phyloP scores from a whole-genome alignment of 2,113 vertebrate species.

The Athene cunicularia region DNA sequence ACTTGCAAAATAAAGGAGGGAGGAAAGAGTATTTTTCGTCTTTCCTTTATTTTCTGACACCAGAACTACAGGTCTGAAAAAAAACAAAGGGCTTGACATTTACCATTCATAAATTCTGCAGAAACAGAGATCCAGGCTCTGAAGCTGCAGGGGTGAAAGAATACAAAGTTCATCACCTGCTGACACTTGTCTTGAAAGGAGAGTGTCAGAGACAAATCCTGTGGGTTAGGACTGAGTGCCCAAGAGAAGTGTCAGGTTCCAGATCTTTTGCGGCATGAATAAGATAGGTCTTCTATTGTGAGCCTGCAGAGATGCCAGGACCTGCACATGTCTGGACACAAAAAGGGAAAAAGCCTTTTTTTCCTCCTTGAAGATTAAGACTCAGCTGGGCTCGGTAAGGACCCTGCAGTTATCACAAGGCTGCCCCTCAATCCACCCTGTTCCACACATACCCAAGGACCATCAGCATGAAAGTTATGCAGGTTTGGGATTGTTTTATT shows the following conservation, averaged over 20 bases:
- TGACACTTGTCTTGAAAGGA: constrained; percentile 36
- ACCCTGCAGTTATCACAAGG: background rate
- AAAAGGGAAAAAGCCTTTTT: constrained; percentile 12
- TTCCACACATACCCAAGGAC: background rate
- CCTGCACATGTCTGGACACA: constrained; percentile 23
- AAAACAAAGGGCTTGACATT: constrained; percentile 71
- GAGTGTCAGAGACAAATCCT: constrained; percentile 35
- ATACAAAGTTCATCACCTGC: constrained; percentile 65
- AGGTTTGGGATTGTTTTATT: background rate
- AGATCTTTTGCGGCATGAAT: constrained; percentile 48
- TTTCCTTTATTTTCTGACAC: constrained; percentile 48
- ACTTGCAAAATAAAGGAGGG: constrained; percentile 46
- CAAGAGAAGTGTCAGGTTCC: constrained; percentile 47
- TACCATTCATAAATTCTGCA: constrained; percentile 65
- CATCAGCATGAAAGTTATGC: background rate
- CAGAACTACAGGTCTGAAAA: constrained; percentile 40
- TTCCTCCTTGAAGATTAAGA: constrained; percentile 43
- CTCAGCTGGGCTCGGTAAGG: constrained; percentile 12
- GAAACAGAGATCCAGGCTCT: constrained; percentile 51
- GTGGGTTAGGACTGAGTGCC: background rate
- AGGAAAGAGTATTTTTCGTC: background rate
- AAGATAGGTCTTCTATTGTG: constrained; percentile 21
- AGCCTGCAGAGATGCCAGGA: constrained; percentile 34
- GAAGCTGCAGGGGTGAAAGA: constrained; percentile 60
- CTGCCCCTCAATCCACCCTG: background rate